A percentile compares a stretch with the other conserved stretches of the same genome.
phyloP scores from a whole-genome alignment of 2,113 vertebrate genomes.

The Mirounga angustirostris region DNA sequence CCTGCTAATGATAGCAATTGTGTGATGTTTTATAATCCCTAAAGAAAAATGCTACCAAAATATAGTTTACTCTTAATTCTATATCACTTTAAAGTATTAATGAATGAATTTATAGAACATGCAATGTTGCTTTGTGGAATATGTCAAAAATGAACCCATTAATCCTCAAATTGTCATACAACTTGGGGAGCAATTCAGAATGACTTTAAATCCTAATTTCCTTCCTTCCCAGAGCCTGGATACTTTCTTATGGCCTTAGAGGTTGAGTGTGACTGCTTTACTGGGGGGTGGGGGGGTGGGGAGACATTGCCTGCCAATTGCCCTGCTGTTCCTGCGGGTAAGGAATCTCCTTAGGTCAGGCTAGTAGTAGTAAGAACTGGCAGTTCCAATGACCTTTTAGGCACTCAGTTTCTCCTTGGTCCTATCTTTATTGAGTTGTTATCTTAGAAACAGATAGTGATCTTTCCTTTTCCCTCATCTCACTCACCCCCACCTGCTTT shows the following conservation, averaged over 20 bases:
- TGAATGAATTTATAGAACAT: conserved; percentile 18
- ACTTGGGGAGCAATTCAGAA: not conserved
- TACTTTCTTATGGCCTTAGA: not conserved
- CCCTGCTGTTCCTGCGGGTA: not conserved
- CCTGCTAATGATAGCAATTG: not conserved
- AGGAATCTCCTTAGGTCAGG: not conserved
- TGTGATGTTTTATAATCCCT: not conserved
- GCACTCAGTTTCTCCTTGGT: not conserved
- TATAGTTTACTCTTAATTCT: not conserved
- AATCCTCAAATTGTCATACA: not conserved
- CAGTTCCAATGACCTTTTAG: not conserved
- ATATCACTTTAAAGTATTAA: not conserved
- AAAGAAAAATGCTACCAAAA: not conserved
- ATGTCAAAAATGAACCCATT: not conserved
- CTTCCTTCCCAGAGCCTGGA: not conserved
- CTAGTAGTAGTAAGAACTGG: not conserved
- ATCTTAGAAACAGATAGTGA: not conserved
- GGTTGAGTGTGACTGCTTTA: not conserved
- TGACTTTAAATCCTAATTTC: not conserved
- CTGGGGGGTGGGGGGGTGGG: not conserved
- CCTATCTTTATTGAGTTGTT: not conserved
- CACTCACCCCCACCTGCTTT: not conserved
- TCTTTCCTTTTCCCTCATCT: not conserved
- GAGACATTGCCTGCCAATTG: not conserved
- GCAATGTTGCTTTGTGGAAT: not conserved